These are phyloP conservation scores for Hemitrygon akajei DNA, from an alignment of 2,797 vertebrate species.

Conservation along the genomic window DNA sequence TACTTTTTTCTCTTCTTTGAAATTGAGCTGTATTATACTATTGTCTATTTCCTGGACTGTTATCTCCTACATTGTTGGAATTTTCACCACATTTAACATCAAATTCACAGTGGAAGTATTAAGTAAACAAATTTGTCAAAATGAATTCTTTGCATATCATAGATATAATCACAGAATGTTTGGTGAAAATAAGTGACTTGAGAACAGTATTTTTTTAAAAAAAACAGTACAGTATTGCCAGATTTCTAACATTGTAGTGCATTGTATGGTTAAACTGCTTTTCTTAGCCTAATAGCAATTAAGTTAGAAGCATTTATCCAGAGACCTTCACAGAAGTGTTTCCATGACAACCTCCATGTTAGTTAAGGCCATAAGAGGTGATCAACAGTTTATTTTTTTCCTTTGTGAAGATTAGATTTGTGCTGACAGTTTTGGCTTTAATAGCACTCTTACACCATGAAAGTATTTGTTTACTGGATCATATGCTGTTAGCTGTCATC, in stretches of 20 bases:
- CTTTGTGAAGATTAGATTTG: constrained; percentile 85
- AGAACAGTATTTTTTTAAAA: neutral
- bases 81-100: constrained; percentile 3
- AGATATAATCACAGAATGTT: neutral
- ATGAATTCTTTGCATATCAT: neutral
- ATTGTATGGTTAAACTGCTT: constrained; percentile 66
- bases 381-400: constrained; percentile 75
- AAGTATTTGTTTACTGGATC: constrained; percentile 97
- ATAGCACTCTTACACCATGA: constrained; percentile 85
- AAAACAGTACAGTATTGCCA: neutral
- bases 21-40: neutral
- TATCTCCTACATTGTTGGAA: neutral
- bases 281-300: constrained; percentile 82
- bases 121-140: neutral
- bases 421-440: constrained; percentile 99
- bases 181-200: neutral
- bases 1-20: neutral
- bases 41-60: neutral
- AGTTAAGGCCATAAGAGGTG: constrained; percentile 95
- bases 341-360: constrained; percentile 96
- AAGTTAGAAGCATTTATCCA: constrained; percentile 79
- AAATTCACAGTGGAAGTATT: neutral
- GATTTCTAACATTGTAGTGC: constrained; percentile 50
- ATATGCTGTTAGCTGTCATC: constrained; percentile 88
- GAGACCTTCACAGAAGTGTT: constrained; percentile 87